Conservation (phyloP, 1,140 invertebrate genomes). For the Drosophila jambulina region DNA sequence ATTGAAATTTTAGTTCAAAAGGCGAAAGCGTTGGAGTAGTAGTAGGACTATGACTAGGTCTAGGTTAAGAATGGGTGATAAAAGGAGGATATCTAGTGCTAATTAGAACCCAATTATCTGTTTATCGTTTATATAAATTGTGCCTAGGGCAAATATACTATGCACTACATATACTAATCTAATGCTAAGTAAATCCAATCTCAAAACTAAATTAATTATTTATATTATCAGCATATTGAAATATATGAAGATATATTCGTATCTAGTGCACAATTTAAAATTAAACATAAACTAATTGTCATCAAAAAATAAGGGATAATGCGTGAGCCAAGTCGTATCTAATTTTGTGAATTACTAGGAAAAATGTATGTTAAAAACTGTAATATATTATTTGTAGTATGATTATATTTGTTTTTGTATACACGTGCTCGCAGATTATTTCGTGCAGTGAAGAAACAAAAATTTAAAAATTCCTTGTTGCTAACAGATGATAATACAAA, state of each 20-base stretch:
- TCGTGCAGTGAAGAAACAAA: background rate
- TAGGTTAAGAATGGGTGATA: constrained; percentile 20
- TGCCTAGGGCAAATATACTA: constrained; percentile 31
- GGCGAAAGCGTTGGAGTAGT: constrained; percentile 13
- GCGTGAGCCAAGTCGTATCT: constrained; percentile 11
- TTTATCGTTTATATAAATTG: constrained; percentile 32
- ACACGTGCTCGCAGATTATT: background rate
- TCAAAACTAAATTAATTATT: constrained; percentile 62
- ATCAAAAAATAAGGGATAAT: background rate
- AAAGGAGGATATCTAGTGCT: constrained; percentile 53
- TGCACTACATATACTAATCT: constrained; percentile 18
- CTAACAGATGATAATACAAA: background rate
- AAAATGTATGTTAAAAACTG: constrained; percentile 32
- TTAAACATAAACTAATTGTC: constrained; percentile 12
- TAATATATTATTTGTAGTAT: constrained; percentile 10
- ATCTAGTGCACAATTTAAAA: constrained; percentile 80
- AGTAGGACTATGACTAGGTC: constrained; percentile 4
- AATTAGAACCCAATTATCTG: constrained; percentile 57
- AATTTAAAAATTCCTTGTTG: background rate
- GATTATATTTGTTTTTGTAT: constrained; percentile 7
- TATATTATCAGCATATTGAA: constrained; percentile 37
- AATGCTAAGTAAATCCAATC: constrained; percentile 56
- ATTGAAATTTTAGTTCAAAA: constrained; percentile 81
- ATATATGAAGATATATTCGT: constrained; percentile 45
- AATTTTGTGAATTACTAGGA: constrained; percentile 22